Base-by-base conservation (phyloP, 2,888 invertebrate genomes). In the Cinara cedri region DNA sequence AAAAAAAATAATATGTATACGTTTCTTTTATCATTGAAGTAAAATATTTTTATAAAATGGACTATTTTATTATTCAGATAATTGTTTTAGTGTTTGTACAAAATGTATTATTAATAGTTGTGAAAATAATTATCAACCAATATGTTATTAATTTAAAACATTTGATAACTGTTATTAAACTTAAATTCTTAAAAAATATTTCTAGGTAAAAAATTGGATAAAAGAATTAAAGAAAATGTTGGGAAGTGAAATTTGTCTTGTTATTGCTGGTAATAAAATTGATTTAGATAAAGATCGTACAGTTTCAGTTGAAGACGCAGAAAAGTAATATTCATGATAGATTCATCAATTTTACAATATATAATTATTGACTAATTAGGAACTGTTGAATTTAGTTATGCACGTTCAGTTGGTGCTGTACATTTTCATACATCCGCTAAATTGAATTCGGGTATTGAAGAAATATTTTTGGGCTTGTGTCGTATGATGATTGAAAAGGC, bases 221-320 rank as follows among this genome's bases (percentile, higher is more conserved):
- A 97, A 96, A 85, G 98, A 99, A 86, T 87, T 99, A 80, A 92
- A 94, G 83, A 96, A 96, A 86, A 97, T 98, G 93, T 88, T 98
- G 57, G 98, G 98, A 4, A 91, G 93, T 81, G 94, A 97, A 83
- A 94, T 98, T 83, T 92, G 94, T 83, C 88, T 98, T 81, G 91
- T 92, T 74, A 98, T 99, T 85, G 96, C 95, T 81, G 99, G 98
- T 71, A 99, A 99, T 87, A 99, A 99, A 90, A 91, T 93, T 85
- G 98, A 99, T 87, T 88, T 99, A 84, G 96, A 97, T 84, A 94
- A 93, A 85, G 93, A 97, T 83, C 88, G 98, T 83, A 92, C 92
- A 83, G 96, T 98, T 14, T 88, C 90, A 42, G 88, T 92, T 21
- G 92, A 93, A 83, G 94, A 94, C 85, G 98, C 97, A 6, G 92